Evolutionary conservation across 2,888 invertebrate species (phyloP), one percentile per base, ranked within the genome.

Genomic region (Coelinius sp.): DNA sequence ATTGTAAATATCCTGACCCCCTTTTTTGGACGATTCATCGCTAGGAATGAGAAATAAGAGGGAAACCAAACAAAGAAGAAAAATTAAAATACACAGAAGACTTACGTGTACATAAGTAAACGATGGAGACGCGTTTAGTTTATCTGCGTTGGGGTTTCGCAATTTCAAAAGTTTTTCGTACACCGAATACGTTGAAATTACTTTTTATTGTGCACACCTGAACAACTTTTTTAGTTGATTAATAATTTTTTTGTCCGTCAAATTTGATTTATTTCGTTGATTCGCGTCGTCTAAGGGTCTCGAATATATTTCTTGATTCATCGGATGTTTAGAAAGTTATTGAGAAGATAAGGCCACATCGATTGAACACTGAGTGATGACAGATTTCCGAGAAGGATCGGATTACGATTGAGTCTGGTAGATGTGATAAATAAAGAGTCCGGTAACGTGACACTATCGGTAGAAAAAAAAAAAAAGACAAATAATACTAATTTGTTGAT

Each of bases 291-390:
- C n/a, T 4, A 53, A 53, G 53, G 53, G 53, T 14, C 12, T 53
- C 53, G 27, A 25, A 6, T 25, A 53, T 2, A 52, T 52, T 10
- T 35, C 7, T 10, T 35, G 10, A 35, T 35, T 35, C 35, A n/a
- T n/a, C n/a, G n/a, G 35, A 52, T 52, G 52, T 10, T 52, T 52
- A 22, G 52, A 52, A 52, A 52, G 52, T 52, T 52, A 52, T 52
- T 52, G 52, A 52, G 52, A 20, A 8, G 52, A 52, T 52, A 22
- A 52, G 20, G 52, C 5, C 10, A 22, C 24, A 52, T 52, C 52
- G 52, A 52, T 22, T 25, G 25, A n/a, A 1, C 1, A 24, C 1
- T 53, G 53, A 53, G n/a, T 25, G 53, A 53, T 53, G 53, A 53
- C 25, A 53, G 53, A 27, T 53, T 53, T 53, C 14, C 53, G 25